Evolutionary conservation across 2,797 vertebrate genomes (phyloP).

Genomic region (Amphiprion clarkii): DNA sequence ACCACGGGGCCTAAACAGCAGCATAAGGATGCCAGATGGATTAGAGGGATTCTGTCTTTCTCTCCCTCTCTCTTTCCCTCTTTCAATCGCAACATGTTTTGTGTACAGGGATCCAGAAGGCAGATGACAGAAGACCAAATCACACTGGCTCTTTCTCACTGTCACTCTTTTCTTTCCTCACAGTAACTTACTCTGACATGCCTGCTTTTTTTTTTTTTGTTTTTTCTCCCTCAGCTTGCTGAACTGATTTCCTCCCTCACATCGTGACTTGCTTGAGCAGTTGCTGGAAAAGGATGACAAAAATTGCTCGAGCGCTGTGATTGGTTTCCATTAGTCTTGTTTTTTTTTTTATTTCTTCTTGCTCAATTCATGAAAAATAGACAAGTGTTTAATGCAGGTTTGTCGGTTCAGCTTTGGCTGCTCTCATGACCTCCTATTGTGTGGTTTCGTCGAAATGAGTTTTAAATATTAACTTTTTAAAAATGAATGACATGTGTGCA

Average conservation of each 20-base stretch:
- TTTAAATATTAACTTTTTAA: constrained; percentile 30
- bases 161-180: constrained; percentile 71
- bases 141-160: constrained; percentile 72
- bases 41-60: constrained; percentile 70
- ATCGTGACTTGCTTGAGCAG: constrained; percentile 36
- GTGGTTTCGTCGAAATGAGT: constrained; percentile 23
- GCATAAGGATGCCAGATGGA: constrained; percentile 92
- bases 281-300: constrained; percentile 49
- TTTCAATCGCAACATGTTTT: constrained; percentile 72
- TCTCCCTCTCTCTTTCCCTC: constrained; percentile 58
- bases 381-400: constrained; percentile 14
- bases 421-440: background rate
- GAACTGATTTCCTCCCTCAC: constrained; percentile 61
- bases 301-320: background rate
- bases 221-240: constrained; percentile 40
- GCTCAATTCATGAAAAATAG: constrained; percentile 23
- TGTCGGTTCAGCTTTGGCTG: background rate
- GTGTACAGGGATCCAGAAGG: constrained; percentile 72
- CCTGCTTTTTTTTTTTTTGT: constrained; percentile 17
- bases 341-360: background rate
- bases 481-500: constrained; percentile 41
- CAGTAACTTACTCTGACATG: constrained; percentile 69
- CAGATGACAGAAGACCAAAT: constrained; percentile 76
- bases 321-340: constrained; percentile 18
- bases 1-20: constrained; percentile 86